Percentiles rank a stretch among this genome's conserved stretches.
Conservation (phyloP, 2,888 invertebrate species). For the Gisinianus flammeolus region DNA sequence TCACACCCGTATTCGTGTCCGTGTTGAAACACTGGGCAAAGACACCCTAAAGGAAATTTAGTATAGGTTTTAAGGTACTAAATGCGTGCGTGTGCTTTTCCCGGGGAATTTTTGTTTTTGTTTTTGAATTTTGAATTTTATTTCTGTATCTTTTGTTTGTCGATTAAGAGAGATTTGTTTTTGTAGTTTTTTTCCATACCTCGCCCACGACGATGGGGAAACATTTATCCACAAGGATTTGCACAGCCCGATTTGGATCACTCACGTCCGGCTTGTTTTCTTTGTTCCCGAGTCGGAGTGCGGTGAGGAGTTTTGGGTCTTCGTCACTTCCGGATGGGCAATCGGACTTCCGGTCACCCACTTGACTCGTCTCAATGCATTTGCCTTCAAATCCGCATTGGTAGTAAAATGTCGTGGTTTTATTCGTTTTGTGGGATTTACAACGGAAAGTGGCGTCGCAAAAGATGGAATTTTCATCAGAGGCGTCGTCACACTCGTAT, state of each 20-base stretch:
- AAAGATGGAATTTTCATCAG: conserved; percentile 33
- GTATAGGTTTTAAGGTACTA: too few relatives aligned
- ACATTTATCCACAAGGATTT: background rate
- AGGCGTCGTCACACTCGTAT: conserved; percentile 17
- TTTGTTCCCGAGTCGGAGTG: background rate
- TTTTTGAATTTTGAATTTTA: background rate
- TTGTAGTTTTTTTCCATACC: background rate
- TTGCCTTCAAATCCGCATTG: conserved; percentile 32
- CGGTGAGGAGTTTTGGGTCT: background rate
- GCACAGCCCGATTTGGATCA: background rate
- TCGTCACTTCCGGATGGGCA: conserved; percentile 36
- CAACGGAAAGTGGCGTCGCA: conserved; percentile 25
- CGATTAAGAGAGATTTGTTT: too few relatives aligned
- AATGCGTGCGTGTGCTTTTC: too few relatives aligned
- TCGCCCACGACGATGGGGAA: background rate
- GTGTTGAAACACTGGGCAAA: background rate
- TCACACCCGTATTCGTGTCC: too few relatives aligned
- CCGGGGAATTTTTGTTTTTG: too few relatives aligned
- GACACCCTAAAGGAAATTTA: conserved; percentile 11
- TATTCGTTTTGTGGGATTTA: background rate
- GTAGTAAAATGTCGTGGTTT: background rate
- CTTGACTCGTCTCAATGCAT: conserved; percentile 3
- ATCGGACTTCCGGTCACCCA: conserved; percentile 15
- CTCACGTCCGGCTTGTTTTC: background rate
- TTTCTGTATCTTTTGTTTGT: too few relatives aligned